Percentiles rank a stretch among this genome's conserved stretches.
phyloP scores from a whole-genome alignment of 2,113 vertebrate species.

The Vidua macroura region DNA sequence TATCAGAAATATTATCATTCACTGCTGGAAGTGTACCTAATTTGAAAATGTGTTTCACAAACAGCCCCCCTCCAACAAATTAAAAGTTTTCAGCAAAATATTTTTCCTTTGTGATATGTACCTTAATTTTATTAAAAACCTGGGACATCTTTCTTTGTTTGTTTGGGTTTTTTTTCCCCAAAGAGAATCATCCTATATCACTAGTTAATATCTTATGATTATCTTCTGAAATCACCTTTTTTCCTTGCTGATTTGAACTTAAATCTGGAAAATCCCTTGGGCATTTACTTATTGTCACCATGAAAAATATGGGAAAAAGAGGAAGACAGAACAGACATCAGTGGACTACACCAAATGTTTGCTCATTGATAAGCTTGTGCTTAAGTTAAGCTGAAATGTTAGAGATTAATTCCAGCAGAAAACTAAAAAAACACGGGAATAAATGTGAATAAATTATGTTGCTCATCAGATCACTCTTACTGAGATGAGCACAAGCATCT shows the following conservation, averaged over 20 bases:
- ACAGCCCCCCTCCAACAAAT: rapidly evolving
- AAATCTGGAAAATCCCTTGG: background rate
- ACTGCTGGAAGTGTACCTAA: background rate
- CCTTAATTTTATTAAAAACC: background rate
- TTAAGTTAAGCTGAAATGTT: background rate
- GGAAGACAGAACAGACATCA: background rate
- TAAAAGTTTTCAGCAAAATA: background rate
- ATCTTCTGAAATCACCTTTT: background rate
- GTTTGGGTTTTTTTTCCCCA: background rate
- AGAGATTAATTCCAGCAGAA: background rate
- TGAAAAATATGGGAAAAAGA: background rate
- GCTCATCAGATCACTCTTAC: rapidly evolving
- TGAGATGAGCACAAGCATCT: background rate
- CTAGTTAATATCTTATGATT: background rate
- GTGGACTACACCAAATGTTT: background rate
- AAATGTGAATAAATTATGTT: background rate
- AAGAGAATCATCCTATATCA: background rate
- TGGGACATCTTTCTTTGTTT: background rate
- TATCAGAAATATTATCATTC: background rate
- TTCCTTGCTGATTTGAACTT: background rate
- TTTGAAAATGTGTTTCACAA: background rate
- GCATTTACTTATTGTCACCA: background rate
- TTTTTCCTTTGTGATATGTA: background rate
- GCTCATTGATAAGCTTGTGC: background rate
- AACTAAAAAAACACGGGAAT: background rate